Conservation (phyloP, 1,140 invertebrate genomes). For the Reticulitermes speratus region DNA sequence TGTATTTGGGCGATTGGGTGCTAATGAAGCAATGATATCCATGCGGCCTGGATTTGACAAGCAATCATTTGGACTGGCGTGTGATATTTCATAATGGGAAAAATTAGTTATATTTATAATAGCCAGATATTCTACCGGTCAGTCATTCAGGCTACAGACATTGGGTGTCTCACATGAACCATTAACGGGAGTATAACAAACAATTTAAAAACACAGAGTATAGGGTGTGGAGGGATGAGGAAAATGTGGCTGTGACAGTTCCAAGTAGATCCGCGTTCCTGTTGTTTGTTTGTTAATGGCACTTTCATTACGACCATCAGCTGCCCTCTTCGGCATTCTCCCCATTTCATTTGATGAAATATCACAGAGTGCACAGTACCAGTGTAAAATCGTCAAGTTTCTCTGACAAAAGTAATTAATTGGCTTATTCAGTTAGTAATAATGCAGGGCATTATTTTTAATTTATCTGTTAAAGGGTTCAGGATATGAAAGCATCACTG, state of each 20-base stretch:
- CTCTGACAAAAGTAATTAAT: neutral
- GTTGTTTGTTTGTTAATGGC: slow-evolving; percentile 13
- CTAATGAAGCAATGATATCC: slow-evolving; percentile 7
- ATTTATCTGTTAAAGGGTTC: neutral
- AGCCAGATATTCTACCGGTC: neutral
- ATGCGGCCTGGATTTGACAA: neutral
- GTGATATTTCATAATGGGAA: slow-evolving; percentile 12
- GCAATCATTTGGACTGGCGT: neutral
- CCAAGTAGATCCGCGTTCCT: neutral
- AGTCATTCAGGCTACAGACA: neutral
- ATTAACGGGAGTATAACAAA: neutral
- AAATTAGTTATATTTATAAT: slow-evolving; percentile 8
- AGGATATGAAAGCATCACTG: neutral
- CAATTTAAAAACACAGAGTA: neutral
- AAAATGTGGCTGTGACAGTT: neutral
- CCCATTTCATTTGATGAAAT: slow-evolving; percentile 11
- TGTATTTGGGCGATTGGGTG: slow-evolving; percentile 13
- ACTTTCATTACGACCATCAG: neutral
- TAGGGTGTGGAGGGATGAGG: neutral
- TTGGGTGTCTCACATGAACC: neutral
- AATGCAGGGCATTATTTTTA: neutral
- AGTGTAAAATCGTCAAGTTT: neutral
- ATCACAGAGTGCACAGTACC: neutral
- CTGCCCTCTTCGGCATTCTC: neutral
- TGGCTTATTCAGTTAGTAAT: slow-evolving; percentile 4